Evolutionary conservation across 1,140 invertebrate genomes (phyloP).

Genomic region (Cydia strobilella): DNA sequence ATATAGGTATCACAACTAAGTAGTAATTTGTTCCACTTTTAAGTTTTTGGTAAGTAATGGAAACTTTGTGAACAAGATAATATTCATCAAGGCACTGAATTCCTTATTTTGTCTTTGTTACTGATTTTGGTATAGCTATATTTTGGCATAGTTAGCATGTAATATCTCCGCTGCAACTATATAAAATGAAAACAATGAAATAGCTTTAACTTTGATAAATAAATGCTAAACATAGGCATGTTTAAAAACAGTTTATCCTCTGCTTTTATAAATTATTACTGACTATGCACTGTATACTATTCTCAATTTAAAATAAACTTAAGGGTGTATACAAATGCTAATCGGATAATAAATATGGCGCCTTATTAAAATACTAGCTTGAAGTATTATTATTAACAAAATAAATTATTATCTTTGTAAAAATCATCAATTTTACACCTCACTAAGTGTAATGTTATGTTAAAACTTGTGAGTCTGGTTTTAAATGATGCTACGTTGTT

Average conservation of each 20-base stretch:
- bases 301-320: constrained; percentile 3
- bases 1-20: background rate
- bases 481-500: constrained; percentile 52
- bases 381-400: constrained; percentile 34
- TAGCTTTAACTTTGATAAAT: constrained; percentile 13
- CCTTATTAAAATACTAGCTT: constrained; percentile 17
- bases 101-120: constrained; percentile 33
- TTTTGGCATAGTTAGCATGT: constrained; percentile 22
- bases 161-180: background rate
- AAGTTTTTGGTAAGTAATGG: background rate
- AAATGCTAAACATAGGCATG: background rate
- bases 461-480: constrained; percentile 52
- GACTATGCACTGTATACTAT: background rate
- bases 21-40: background rate
- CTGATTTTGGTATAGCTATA: constrained; percentile 10
- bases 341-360: background rate
- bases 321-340: constrained; percentile 12
- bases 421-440: constrained; percentile 66
- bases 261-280: background rate
- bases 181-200: constrained; percentile 20
- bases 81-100: constrained; percentile 48
- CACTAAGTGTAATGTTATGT: constrained; percentile 59
- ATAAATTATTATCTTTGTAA: constrained; percentile 56
- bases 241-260: background rate
- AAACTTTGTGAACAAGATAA: background rate